Evolutionary conservation across 2,888 invertebrate species (phyloP).

Genomic region (Tubulanus polymorphus): DNA sequence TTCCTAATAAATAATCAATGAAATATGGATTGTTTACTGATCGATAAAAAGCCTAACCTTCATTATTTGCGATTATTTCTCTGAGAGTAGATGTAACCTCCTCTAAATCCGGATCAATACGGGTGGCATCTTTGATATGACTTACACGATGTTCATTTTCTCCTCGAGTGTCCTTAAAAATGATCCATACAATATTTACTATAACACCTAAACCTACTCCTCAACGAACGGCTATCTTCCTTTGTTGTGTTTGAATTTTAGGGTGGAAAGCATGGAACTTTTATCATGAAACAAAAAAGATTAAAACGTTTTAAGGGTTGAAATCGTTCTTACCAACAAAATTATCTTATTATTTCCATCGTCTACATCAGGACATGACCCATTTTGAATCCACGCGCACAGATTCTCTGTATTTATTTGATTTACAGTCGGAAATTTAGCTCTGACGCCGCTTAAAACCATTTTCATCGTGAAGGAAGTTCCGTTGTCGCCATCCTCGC

Average conservation of each 20-base stretch:
- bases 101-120: constrained; percentile 25
- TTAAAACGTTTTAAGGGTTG: neutral
- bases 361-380: no score
- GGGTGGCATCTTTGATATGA: constrained; percentile 27
- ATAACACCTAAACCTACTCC: no score
- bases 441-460: constrained; percentile 22
- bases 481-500: neutral
- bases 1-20: no score
- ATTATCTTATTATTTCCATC: no score
- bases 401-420: constrained; percentile 25
- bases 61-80: neutral
- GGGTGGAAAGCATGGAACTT: no score
- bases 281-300: no score
- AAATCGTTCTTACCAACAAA: neutral
- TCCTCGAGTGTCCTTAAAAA: constrained; percentile 32
- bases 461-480: constrained; percentile 21
- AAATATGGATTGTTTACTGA: no score
- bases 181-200: no score
- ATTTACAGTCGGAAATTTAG: constrained; percentile 25
- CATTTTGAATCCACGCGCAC: constrained; percentile 12
- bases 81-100: constrained; percentile 22
- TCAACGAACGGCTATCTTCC: no score
- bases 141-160: constrained; percentile 32
- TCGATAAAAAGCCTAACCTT: no score
- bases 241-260: no score